Percentiles rank a stretch among this genome's conserved stretches.
Conservation (phyloP, 2,113 vertebrate genomes). For the Azemiops feae region DNA sequence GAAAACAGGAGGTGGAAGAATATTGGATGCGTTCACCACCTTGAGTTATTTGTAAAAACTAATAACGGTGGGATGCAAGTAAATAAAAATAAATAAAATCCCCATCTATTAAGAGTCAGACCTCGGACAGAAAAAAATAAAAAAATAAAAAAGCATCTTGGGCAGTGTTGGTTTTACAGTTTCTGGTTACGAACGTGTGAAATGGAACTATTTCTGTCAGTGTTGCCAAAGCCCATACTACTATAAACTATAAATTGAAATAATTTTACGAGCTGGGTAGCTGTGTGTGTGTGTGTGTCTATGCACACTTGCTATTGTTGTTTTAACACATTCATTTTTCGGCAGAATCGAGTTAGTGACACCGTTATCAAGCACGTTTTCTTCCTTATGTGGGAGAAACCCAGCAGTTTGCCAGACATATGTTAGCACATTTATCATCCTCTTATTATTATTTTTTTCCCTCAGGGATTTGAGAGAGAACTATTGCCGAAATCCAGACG, state of each 20-base stretch:
- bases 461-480: conserved; percentile 92
- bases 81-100: too few species aligned
- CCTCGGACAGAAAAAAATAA: neutral
- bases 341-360: conserved; percentile 30
- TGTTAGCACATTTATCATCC: conserved; percentile 51
- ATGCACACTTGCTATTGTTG: neutral
- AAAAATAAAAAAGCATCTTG: neutral
- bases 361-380: conserved; percentile 3
- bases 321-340: neutral
- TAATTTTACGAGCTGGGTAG: neutral
- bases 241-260: conserved; percentile 12
- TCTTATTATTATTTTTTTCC: conserved; percentile 30
- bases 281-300: neutral
- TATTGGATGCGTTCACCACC: too few species aligned
- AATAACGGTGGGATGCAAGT: too few species aligned
- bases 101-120: neutral
- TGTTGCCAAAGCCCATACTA: conserved; percentile 13
- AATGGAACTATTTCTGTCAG: conserved; percentile 29
- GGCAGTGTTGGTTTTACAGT: neutral
- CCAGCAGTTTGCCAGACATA: conserved; percentile 26
- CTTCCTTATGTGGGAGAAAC: conserved; percentile 29
- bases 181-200: conserved; percentile 20
- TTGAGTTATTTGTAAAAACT: too few species aligned
- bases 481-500: conserved; percentile 97
- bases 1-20: too few species aligned